phyloP scores from a whole-genome alignment of 2,113 vertebrate genomes.

The Perognathus longimembris region DNA sequence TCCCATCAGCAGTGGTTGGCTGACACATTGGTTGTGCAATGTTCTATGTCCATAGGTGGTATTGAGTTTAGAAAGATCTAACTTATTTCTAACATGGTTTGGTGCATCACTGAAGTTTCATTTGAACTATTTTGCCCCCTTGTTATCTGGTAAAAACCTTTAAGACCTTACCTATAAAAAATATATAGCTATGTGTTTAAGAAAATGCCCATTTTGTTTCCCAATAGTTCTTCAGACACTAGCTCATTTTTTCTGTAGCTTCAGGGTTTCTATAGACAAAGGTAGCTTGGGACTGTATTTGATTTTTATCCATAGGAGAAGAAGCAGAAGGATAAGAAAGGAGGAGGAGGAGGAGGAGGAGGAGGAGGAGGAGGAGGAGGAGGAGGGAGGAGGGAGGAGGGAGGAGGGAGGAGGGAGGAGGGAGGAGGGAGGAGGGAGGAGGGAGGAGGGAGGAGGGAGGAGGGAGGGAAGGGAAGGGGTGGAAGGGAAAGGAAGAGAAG shows the following conservation, averaged over 20 bases:
- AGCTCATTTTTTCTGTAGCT: conserved; percentile 12
- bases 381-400: too few relatives aligned
- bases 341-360: too few relatives aligned
- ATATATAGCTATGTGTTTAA: conserved; percentile 39
- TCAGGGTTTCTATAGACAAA: not conserved
- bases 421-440: too few relatives aligned
- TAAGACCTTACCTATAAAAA: conserved; percentile 44
- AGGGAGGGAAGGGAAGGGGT: too few relatives aligned
- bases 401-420: too few relatives aligned
- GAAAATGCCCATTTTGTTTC: conserved; percentile 45
- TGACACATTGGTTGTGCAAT: conserved; percentile 58
- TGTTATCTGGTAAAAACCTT: not conserved
- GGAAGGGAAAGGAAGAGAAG: too few relatives aligned
- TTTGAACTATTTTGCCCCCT: conserved; percentile 48
- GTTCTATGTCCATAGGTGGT: conserved; percentile 65
- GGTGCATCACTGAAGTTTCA: conserved; percentile 53
- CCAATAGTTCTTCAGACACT: not conserved
- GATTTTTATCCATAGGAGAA: too few relatives aligned
- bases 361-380: too few relatives aligned
- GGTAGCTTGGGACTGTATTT: not conserved
- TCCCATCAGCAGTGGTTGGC: conserved; percentile 44
- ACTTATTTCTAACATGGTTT: conserved; percentile 65
- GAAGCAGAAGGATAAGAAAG: too few relatives aligned
- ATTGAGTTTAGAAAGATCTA: conserved; percentile 49
- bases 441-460: too few relatives aligned